Percentiles rank a stretch among this genome's conserved stretches.
Conservation (phyloP, 2,113 vertebrate genomes). For the Apeltes quadracus region DNA sequence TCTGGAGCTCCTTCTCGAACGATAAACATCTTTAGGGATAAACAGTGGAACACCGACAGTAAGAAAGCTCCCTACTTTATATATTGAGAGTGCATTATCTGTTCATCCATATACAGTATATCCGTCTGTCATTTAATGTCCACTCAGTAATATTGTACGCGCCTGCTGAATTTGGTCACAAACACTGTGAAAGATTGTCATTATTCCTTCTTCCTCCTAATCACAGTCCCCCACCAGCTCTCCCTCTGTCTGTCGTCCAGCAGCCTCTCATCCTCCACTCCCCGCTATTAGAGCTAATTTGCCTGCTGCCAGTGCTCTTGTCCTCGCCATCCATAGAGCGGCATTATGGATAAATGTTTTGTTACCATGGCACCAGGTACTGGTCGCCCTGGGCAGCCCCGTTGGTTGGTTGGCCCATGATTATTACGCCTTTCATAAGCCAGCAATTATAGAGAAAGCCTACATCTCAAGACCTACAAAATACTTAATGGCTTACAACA, state of each 20-base stretch:
- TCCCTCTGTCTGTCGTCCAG: conserved; percentile 40
- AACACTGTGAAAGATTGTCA: conserved; percentile 10
- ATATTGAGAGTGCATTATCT: not conserved
- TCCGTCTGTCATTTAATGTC: not conserved
- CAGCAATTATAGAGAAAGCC: conserved; percentile 73
- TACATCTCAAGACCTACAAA: conserved; percentile 74
- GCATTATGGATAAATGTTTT: conserved; percentile 79
- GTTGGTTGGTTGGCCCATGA: conserved; percentile 52
- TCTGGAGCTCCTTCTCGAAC: too few species aligned
- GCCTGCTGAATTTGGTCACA: not conserved
- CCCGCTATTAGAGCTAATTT: conserved; percentile 76
- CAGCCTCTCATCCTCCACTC: conserved; percentile 51
- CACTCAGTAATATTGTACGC: not conserved
- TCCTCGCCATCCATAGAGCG: conserved; percentile 63
- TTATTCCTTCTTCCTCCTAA: not conserved
- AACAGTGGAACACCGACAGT: too few species aligned
- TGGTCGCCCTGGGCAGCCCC: conserved; percentile 62
- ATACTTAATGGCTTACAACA: conserved; percentile 78
- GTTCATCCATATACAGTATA: not conserved
- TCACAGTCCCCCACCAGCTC: conserved; percentile 37
- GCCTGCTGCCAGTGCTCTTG: conserved; percentile 71
- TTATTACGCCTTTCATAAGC: conserved; percentile 73
- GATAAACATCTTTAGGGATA: too few species aligned
- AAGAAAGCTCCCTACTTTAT: not conserved
- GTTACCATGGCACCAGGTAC: conserved; percentile 75